Percentiles rank a stretch among this genome's conserved stretches.
phyloP scores from a whole-genome alignment of 2,113 vertebrate genomes.

The Xyrauchen texanus region DNA sequence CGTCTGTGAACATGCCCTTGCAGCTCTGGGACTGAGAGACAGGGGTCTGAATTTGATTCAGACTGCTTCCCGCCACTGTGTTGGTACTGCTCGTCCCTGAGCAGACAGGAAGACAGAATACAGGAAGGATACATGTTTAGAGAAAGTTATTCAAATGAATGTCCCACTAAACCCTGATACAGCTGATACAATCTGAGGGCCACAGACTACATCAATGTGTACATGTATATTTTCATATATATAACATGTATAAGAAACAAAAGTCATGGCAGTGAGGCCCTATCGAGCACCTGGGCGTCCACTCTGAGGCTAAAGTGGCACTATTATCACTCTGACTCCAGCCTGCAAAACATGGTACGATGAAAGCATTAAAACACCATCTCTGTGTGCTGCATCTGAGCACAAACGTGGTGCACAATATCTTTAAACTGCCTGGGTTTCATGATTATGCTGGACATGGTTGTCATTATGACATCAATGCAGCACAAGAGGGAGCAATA shows the following conservation, averaged over 20 bases:
- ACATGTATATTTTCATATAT: conserved; percentile 46
- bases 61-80: conserved; percentile 78
- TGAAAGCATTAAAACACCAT: conserved; percentile 48
- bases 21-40: conserved; percentile 78
- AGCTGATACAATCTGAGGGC: conserved; percentile 11
- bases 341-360: conserved; percentile 56
- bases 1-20: conserved; percentile 97
- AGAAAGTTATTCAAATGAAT: neutral
- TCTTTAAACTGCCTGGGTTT: conserved; percentile 17
- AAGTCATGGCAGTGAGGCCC: conserved; percentile 42
- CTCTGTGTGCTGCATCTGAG: neutral
- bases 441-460: conserved; percentile 22
- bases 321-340: conserved; percentile 54
- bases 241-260: conserved; percentile 39
- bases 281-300: conserved; percentile 56
- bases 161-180: neutral
- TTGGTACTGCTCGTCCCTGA: conserved; percentile 95
- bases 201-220: conserved; percentile 26
- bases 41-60: conserved; percentile 78
- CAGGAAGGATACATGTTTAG: conserved; percentile 47
- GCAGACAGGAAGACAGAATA: conserved; percentile 60
- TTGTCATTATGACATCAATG: conserved; percentile 16
- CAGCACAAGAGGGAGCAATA: conserved; percentile 25
- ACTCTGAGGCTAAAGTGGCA: conserved; percentile 54
- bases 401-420: neutral